Base-by-base conservation (phyloP, 1,140 invertebrate species). In the Ericerus pela region DNA sequence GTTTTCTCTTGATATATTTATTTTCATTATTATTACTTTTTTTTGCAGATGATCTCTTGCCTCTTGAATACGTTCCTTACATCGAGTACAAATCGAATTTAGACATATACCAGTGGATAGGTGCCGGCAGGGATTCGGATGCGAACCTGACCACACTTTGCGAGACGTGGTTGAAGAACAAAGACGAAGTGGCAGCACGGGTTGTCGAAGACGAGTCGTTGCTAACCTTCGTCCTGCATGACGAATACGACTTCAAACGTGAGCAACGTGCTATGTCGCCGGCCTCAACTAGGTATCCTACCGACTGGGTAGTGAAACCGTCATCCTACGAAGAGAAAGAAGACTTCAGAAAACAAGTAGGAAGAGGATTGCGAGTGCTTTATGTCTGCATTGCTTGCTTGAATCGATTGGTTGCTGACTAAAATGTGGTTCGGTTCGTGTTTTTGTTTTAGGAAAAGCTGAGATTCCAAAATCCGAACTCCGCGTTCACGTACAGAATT, bases 51-150 rank as follows among this genome's bases (percentile, higher is more conserved):
- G 76, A 75, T 60, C 66, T 84, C 53, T 77, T 83, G 60, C 85
- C 90, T 14, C 81, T 87, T 41, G 90, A 94, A 62, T 90, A 91
- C 73, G 88, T 95, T 2, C 91, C 92, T 2, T 94, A 90, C 63
- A 75, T 96, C 54, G 90, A 95, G 68, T 92, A 86, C 66, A 92
- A 95, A 68, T 79, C 74, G 43, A 66, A 72, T 57, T 59, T 76
- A 56, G 69, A 80, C 65, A 76, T 81, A 55, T 96, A 92, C 70
- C 87, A 92, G 61, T 96, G 92, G 92, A 96, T 95, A 54, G 92
- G 90, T 1, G 87, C 87, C n/a, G 90, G 91, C 0, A 75, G 91
- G 27, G 92, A 96, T 67, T 84, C 85, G 1, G 91, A 96, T 72
- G 76, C 79, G 11, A 76, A 87, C 29, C 70, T 96, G 2, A 68